Evolutionary conservation across 2,113 vertebrate species (phyloP), one percentile per base, ranked within the genome.

Genomic region (Malurus alboscapulatus): DNA sequence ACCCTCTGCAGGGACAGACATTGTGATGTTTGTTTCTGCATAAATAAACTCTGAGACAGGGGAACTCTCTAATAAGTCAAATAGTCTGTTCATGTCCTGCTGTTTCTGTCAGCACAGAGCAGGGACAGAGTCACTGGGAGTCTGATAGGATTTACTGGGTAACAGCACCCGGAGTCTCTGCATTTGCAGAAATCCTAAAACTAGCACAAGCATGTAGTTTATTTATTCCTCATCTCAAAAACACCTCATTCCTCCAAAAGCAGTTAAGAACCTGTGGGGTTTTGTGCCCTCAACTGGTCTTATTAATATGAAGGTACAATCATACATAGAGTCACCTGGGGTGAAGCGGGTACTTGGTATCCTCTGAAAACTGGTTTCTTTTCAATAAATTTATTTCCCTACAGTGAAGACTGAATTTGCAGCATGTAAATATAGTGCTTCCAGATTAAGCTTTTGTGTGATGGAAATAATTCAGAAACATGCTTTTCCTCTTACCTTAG

Each of bases 171-270:
- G 21, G 55, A 42, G n/a, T 74, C 72, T 55, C 54, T 83, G 40
- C n/a, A 3, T 72, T 55, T 63, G 53, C 82, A 93, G 73, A 42
- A 84, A 26, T 38, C 30, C 17, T n/a, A 25, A 20, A 27, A 1
- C 29, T 18, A 44, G 48, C 75, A 72, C 17, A 36, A 53, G 24
- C 32, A 12, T 8, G 20, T 30, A 38, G 12, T 36, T 18, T 24
- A 3, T 48, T 61, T 63, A 13, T 67, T 68, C 45, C 25, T 93
- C 25, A 26, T 32, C 38, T 80, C 80, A 54, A 45, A 57, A 76
- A 19, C 16, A 27, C 25, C 19, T 29, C 0, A 0, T 54, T 73
- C 59, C 44, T 73, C 27, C 53, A 38, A 29, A 48, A 34, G 8
- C 38, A 14, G 42, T 26, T 26, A 4, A 47, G n/a, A 10, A 30